Conservation (phyloP, 2,797 vertebrate species). For the Lerista edwardsae region DNA sequence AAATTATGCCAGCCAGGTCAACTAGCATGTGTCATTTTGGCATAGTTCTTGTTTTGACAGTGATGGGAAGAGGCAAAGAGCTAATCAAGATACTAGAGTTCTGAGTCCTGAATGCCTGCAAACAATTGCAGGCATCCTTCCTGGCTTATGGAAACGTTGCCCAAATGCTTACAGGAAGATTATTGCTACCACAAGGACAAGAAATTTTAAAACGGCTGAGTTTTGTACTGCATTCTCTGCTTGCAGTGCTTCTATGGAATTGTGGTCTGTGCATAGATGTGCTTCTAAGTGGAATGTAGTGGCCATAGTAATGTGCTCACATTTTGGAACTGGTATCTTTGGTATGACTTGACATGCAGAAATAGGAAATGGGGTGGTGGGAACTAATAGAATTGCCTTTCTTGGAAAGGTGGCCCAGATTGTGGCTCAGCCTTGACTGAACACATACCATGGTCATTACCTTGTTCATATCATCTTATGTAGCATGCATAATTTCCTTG, state of each 20-base stretch:
- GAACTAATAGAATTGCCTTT: too few relatives aligned
- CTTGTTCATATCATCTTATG: too few relatives aligned
- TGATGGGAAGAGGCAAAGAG: background rate
- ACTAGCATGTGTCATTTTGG: background rate
- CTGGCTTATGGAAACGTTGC: background rate
- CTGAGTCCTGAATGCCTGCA: background rate
- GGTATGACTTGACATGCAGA: background rate
- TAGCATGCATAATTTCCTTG: too few relatives aligned
- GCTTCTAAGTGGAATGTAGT: background rate
- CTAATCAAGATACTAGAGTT: background rate
- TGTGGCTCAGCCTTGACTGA: too few relatives aligned
- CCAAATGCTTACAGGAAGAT: background rate
- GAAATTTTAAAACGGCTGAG: background rate
- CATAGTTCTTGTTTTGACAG: background rate
- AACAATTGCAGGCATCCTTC: background rate
- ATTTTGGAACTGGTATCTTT: too few relatives aligned
- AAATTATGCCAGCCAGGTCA: background rate
- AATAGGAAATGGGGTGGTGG: too few relatives aligned
- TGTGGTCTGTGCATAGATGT: too few relatives aligned
- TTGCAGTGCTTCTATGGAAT: too few relatives aligned
- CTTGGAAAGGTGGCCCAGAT: too few relatives aligned
- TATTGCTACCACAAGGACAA: background rate
- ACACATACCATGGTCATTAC: too few relatives aligned
- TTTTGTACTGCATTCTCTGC: too few relatives aligned
- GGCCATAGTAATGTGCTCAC: background rate